These are phyloP conservation scores for Rhodeus uyekii DNA, from an alignment of 2,797 vertebrate species.

Conservation along the genomic window DNA sequence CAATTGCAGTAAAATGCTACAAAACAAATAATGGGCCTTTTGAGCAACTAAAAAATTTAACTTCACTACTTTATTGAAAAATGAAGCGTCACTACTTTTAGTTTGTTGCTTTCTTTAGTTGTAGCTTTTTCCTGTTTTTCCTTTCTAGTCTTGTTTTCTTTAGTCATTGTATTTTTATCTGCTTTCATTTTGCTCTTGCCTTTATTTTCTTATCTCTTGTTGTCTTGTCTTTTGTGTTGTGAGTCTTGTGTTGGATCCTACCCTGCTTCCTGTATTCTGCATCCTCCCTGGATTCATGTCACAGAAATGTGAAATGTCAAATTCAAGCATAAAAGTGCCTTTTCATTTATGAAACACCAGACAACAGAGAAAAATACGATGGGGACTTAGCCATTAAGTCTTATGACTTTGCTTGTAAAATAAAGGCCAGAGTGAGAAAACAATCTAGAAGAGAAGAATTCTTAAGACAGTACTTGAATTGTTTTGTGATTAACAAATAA, in stretches of 20 bases:
- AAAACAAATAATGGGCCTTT: neutral
- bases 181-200: neutral
- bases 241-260: neutral
- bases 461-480: neutral
- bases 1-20: neutral
- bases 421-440: neutral
- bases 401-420: neutral
- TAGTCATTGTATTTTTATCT: too few species aligned
- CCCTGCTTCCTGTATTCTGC: neutral
- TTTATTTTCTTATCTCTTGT: neutral
- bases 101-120: too few species aligned
- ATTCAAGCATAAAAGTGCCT: neutral
- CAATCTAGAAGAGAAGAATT: neutral
- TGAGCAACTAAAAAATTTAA: neutral
- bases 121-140: too few species aligned
- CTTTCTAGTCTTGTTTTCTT: too few species aligned
- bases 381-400: neutral
- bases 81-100: neutral
- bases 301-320: neutral
- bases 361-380: neutral
- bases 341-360: neutral
- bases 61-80: neutral
- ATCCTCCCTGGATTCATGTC: neutral
- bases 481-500: constrained; percentile 7
- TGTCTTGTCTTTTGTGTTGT: neutral